Conservation (phyloP, 2,888 invertebrate genomes). For the Brachynemurus nebulosus region DNA sequence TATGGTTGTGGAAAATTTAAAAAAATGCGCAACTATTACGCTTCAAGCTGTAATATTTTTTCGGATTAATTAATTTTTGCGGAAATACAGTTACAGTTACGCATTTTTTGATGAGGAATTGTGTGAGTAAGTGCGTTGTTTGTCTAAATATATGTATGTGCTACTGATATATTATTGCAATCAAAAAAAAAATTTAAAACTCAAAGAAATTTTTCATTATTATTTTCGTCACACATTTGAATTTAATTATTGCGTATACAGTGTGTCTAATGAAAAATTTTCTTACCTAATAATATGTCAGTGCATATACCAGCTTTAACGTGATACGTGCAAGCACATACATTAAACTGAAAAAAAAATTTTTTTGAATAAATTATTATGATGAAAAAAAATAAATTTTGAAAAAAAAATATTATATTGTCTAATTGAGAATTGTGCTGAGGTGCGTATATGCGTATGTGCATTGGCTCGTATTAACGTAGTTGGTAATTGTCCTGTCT, state of each 20-base stretch:
- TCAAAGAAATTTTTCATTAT: no score
- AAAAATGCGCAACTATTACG: slow-evolving; percentile 4
- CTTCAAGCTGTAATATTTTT: slow-evolving; percentile 11
- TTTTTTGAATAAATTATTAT: background rate
- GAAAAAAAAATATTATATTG: background rate
- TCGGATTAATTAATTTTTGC: no score
- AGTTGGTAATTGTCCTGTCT: slow-evolving; percentile 36
- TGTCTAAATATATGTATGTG: slow-evolving; percentile 15
- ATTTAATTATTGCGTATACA: no score
- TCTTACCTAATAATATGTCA: background rate
- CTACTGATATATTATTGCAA: slow-evolving; percentile 11
- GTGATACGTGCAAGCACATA: slow-evolving; percentile 11
- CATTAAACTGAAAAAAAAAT: background rate
- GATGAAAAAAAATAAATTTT: background rate
- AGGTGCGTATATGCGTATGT: slow-evolving; percentile 13
- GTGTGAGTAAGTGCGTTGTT: slow-evolving; percentile 13
- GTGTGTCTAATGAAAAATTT: background rate
- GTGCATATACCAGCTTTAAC: slow-evolving; percentile 9
- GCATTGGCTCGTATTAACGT: slow-evolving; percentile 27
- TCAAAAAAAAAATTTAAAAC: no score
- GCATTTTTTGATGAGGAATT: slow-evolving; percentile 8
- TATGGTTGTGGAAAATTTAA: background rate
- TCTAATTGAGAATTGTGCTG: slow-evolving; percentile 1
- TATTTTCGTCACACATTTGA: no score
- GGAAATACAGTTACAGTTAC: no score